Evolutionary conservation across 2,888 invertebrate species (phyloP).

Genomic region (Keiferia lycopersicella): DNA sequence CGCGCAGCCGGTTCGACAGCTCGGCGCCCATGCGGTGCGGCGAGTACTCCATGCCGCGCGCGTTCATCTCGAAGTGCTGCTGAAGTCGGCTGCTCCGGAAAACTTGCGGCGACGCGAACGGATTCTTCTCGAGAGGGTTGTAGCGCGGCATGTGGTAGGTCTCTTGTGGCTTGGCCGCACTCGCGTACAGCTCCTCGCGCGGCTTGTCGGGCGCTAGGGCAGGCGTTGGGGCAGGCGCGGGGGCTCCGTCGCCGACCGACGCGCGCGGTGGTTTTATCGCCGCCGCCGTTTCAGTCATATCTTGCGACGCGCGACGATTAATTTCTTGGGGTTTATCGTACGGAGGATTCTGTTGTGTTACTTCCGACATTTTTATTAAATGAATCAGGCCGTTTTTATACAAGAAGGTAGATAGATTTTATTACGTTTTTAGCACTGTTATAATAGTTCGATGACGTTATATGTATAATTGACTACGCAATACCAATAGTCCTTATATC

Average conservation of each 20-base stretch:
- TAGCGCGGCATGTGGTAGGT: constrained; percentile 11
- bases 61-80: constrained; percentile 77
- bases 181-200: background rate
- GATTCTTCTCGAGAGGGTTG: constrained; percentile 53
- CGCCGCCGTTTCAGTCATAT: constrained; percentile 56
- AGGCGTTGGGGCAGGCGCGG: constrained; percentile 36
- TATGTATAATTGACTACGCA: constrained; percentile 51
- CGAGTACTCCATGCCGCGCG: constrained; percentile 72
- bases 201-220: constrained; percentile 35
- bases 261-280: constrained; percentile 36
- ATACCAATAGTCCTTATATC: constrained; percentile 48
- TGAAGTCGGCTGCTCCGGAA: constrained; percentile 63
- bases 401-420: background rate
- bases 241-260: constrained; percentile 48
- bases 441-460: constrained; percentile 16
- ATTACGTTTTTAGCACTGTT: constrained; percentile 21
- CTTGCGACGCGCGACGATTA: constrained; percentile 69
- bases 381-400: constrained; percentile 26
- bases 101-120: constrained; percentile 70
- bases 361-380: constrained; percentile 63
- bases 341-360: constrained; percentile 67
- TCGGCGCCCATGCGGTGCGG: constrained; percentile 72
- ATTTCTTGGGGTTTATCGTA: constrained; percentile 74
- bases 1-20: constrained; percentile 54
- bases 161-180: constrained; percentile 21